phyloP scores from a whole-genome alignment of 1,140 invertebrate genomes.

The Drosophila aff. region DNA sequence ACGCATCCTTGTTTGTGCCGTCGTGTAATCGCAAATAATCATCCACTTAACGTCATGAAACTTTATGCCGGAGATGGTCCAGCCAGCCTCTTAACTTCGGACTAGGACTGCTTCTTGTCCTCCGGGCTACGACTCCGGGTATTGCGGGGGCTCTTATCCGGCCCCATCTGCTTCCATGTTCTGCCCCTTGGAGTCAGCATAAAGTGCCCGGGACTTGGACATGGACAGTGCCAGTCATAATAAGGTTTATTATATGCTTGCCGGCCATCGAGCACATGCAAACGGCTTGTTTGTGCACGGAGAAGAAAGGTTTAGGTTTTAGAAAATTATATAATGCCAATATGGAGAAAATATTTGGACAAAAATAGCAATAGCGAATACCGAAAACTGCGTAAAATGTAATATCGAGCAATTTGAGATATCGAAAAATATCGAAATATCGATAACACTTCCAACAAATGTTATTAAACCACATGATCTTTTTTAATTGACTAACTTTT shows the following conservation, averaged over 20 bases:
- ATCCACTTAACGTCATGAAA: constrained; percentile 81
- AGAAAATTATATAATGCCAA: neutral
- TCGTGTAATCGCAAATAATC: constrained; percentile 82
- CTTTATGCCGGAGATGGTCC: constrained; percentile 71
- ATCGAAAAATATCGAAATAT: too few species aligned
- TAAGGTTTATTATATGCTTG: constrained; percentile 78
- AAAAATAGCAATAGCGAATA: neutral
- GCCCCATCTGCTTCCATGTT: constrained; percentile 6
- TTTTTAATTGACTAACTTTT: too few species aligned
- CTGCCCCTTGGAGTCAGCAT: constrained; percentile 52
- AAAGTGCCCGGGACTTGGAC: constrained; percentile 53
- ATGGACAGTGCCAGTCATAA: constrained; percentile 64
- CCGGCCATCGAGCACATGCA: constrained; percentile 59
- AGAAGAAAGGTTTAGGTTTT: neutral
- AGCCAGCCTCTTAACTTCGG: constrained; percentile 41
- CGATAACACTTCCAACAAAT: too few species aligned
- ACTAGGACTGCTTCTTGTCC: constrained; percentile 22
- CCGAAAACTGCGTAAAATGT: too few species aligned
- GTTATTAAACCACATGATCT: too few species aligned
- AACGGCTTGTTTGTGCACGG: constrained; percentile 36
- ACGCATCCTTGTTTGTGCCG: constrained; percentile 27
- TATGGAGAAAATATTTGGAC: neutral
- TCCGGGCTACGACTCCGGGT: constrained; percentile 1
- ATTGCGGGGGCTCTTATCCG: constrained; percentile 3
- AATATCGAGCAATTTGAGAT: too few species aligned